Conservation (phyloP, 2,888 invertebrate species). For the Troilus luridus region DNA sequence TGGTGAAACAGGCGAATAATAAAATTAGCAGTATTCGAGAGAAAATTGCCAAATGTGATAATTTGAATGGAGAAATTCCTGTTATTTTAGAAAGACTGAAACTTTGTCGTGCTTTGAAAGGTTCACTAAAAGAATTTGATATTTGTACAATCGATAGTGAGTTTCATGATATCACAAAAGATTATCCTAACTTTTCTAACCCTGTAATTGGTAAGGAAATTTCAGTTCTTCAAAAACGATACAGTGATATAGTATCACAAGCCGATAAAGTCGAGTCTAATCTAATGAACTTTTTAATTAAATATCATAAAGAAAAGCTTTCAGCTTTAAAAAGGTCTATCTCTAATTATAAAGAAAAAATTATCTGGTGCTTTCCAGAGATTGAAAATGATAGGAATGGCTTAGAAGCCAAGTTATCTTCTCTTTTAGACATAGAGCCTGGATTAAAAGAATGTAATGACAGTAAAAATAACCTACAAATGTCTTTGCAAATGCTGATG, state of each 20-base stretch:
- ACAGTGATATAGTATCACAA: conserved; percentile 83
- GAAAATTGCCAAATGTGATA: conserved; percentile 91
- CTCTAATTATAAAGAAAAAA: conserved; percentile 87
- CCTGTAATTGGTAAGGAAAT: conserved; percentile 86
- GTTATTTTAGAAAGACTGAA: conserved; percentile 86
- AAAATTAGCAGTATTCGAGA: conserved; percentile 82
- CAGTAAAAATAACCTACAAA: conserved; percentile 78
- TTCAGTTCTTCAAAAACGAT: conserved; percentile 85
- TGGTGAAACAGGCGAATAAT: conserved; percentile 80
- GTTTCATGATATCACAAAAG: conserved; percentile 79
- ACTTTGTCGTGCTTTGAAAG: conserved; percentile 80
- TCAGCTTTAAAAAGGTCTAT: conserved; percentile 86
- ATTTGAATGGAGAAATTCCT: conserved; percentile 88
- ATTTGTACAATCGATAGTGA: conserved; percentile 79
- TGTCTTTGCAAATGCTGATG: conserved; percentile 80
- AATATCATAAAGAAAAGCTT: conserved; percentile 88
- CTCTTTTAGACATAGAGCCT: conserved; percentile 81
- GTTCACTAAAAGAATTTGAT: conserved; percentile 78
- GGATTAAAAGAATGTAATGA: conserved; percentile 80
- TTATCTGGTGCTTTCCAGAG: conserved; percentile 92
- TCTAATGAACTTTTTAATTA: conserved; percentile 85
- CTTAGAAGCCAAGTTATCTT: conserved; percentile 89
- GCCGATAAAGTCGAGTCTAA: conserved; percentile 85
- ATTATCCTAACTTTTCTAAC: conserved; percentile 84
- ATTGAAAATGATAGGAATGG: conserved; percentile 91